Evolutionary conservation across 2,113 vertebrate genomes (phyloP), one percentile per base, ranked within the genome.

Genomic region (Puffinus mauretanicus): DNA sequence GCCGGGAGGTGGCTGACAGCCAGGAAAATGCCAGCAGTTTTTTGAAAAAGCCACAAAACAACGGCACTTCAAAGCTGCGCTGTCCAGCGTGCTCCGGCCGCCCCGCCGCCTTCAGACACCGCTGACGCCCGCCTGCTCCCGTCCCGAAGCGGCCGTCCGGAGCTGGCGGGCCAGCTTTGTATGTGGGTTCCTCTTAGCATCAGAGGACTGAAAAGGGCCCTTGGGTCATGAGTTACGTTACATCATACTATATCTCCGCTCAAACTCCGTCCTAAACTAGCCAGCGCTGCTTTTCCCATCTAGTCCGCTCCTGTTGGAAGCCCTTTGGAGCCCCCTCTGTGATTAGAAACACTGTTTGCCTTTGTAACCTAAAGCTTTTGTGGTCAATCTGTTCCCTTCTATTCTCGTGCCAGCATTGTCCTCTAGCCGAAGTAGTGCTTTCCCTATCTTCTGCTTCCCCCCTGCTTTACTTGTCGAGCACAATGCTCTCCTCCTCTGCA

Each of bases 311-410:
- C 94, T 88, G 92, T 88, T 96, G 93, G 93, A 93, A 93, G 95
- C 78, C 95, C 86, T 96, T 92, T 4, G 71, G 88, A 97, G 92
- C 82, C 95, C 96, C 95, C 94, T 94, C 92, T 83, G 92, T 93
- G 93, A 96, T 96, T 95, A 95, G 93, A 96, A 96, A 92, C 96
- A 92, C 94, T 96, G 94, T 94, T 95, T 94, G 93, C 90, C 86
- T 96, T 97, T 96, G 96, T 96, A 96, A 97, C 95, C 96, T 97
- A 96, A 96, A 96, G 96, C 95, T 92, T 81, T 88, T 96, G 96
- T 96, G 96, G 96, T 96, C 96, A 97, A 0, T 95, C 95, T 90
- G 47, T 42, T 95, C 71, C 82, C 88, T 86, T 96, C 96, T 96
- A 62, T 95, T 97, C 95, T 88, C 8, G 1, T 94, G 93, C 96